Conservation (phyloP, 2,888 invertebrate genomes). For the Coleophora deauratella region DNA sequence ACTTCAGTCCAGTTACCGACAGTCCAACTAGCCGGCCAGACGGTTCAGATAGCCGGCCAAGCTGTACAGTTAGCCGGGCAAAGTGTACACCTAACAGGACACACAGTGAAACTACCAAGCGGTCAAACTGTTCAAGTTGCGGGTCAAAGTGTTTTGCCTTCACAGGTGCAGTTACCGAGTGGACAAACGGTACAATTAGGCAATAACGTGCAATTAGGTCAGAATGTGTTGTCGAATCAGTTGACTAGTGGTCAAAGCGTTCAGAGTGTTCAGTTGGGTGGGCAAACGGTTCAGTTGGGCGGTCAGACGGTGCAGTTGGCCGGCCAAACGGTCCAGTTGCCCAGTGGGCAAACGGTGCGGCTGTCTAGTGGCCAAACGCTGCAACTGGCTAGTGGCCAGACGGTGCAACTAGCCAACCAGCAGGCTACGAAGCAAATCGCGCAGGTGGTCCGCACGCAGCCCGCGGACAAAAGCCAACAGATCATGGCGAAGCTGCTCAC, state of each 20-base stretch:
- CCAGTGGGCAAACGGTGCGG: slow-evolving; percentile 51
- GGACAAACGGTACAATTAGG: slow-evolving; percentile 47
- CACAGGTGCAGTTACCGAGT: slow-evolving; percentile 44
- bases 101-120: slow-evolving; percentile 49
- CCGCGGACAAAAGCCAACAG: slow-evolving; percentile 56
- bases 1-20: slow-evolving; percentile 51
- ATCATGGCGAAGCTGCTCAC: slow-evolving; percentile 83
- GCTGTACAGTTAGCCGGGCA: slow-evolving; percentile 48
- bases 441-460: slow-evolving; percentile 52
- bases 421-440: slow-evolving; percentile 40
- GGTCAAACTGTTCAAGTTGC: slow-evolving; percentile 43
- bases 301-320: slow-evolving; percentile 58
- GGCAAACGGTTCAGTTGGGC: slow-evolving; percentile 37
- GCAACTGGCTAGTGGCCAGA: slow-evolving; percentile 49
- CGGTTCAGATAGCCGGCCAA: slow-evolving; percentile 57
- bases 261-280: slow-evolving; percentile 29
- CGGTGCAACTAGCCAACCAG: slow-evolving; percentile 52
- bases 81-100: slow-evolving; percentile 42
- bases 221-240: slow-evolving; percentile 30
- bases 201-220: slow-evolving; percentile 36
- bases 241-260: too few species aligned
- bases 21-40: slow-evolving; percentile 53
- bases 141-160: slow-evolving; percentile 43
- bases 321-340: slow-evolving; percentile 59
- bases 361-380: slow-evolving; percentile 50